Base-by-base conservation (phyloP, 2,888 invertebrate species). In the Ophion ellenae region DNA sequence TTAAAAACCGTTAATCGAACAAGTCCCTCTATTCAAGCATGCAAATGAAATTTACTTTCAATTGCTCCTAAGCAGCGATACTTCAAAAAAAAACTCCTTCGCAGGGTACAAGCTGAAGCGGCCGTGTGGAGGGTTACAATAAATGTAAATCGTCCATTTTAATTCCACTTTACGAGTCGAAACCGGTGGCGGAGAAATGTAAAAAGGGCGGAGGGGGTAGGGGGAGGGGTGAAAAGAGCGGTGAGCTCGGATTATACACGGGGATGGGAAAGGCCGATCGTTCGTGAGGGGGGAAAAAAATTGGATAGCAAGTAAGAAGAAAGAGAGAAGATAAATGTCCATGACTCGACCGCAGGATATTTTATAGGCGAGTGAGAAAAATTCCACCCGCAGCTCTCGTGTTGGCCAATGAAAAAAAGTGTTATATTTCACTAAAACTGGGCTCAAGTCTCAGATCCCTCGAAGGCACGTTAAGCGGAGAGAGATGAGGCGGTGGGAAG, bases 361-460 rank as follows among this genome's bases (percentile, higher is more conserved):
- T 24, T 17, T 45, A 63, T 40, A 61, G 66, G 67, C 73, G 67
- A 76, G 85, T 36, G 57, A 70, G 78, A 63, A 69, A 81, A 59
- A 64, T 71, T n/a, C 78, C 45, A 73, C 28, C 63, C 81, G 32
- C 61, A 69, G 81, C 69, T 70, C 20, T 47, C 47, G 67, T 5
- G 80, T 69, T 85, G 74, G 63, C 63, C 81, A 74, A 83, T 83
- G 74, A 61, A 70, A 79, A 84, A 78, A 76, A 84, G 84, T 84
- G 80, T 87, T 87, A 81, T 86, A 87, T 87, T 88, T 90, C 83
- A 85, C 78, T 86, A 78, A 73, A 79, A 85, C 73, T 76, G 40
- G 84, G 88, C 88, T 89, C 87, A 89, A 88, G 83, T 80, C 76
- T 32, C 24, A 64, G 67, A 81, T 74, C 73, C 40, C 69, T 67